Evolutionary conservation across 2,113 vertebrate genomes (phyloP), one percentile per base, ranked within the genome.

Genomic region (Dipodomys ordii): DNA sequence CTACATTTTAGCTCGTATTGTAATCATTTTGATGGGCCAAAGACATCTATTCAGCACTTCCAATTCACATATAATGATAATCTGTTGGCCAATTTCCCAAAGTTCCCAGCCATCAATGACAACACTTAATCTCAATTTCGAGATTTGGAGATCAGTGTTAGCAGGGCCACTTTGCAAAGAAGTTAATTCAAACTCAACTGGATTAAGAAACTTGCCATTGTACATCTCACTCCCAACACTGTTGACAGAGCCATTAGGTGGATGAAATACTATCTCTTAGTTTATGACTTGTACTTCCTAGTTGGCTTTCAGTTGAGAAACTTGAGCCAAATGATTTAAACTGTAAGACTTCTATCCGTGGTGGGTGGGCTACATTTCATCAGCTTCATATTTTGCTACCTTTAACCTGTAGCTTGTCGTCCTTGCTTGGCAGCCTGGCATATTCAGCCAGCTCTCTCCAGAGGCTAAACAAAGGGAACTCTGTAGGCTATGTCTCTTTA

Each of bases 21-120:
- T 28, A 81, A 49, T 49, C 7, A 2, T 22, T 72, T 91, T 73
- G 65, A 39, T 72, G 49, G 57, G 44, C 57, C 65, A 89, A 46
- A 87, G 18, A 8, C 32, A 79, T 78, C n/a, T 78, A 15, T 19
- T 90, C 60, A 87, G 39, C 15, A 53, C 93, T 71, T 72, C 35
- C 7, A 84, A 23, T 64, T 77, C 3, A 67, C 13, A 27, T 18
- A 44, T 10, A 39, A n/a, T 8, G 74, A 19, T 71, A 65, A 88
- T 79, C 39, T 16, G 71, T 89, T 69, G 69, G 20, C 49, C 57
- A 44, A 68, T 90, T 87, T 77, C 53, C 32, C 65, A 23, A 68
- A 15, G 76, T 93, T 82, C 80, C 68, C 13, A 28, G 87, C 22
- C 46, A 62, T 85, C 67, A 92, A 65, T 76, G 91, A 76, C n/a